phyloP scores from a whole-genome alignment of 2,888 invertebrate species.

The Agrotis exclamationis region DNA sequence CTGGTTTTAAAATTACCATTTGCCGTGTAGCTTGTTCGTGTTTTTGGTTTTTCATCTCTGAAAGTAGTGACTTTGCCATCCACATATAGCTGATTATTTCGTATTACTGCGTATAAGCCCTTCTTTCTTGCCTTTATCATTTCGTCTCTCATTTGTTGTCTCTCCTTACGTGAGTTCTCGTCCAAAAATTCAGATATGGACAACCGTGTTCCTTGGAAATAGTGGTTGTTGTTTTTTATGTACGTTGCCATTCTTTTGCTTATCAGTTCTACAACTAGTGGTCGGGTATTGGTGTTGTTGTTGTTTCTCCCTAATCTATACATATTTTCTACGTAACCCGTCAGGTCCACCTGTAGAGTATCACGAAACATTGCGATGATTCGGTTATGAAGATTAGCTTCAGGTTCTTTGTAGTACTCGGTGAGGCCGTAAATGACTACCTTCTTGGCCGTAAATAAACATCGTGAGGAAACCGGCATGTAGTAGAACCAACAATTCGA shows the following conservation, averaged over 20 bases:
- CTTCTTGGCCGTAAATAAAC: too few species aligned
- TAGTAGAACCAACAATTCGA: too few species aligned
- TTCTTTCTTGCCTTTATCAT: conserved; percentile 11
- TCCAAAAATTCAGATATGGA: conserved; percentile 1
- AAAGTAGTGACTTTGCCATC: too few species aligned
- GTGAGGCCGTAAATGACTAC: not conserved
- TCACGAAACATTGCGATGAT: not conserved
- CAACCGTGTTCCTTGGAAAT: not conserved
- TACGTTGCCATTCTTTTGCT: not conserved
- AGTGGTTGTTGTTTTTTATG: not conserved
- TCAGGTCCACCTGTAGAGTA: not conserved
- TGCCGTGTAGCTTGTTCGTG: too few species aligned
- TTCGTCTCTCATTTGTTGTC: not conserved
- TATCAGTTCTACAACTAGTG: not conserved
- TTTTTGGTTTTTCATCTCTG: too few species aligned
- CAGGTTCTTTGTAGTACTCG: not conserved
- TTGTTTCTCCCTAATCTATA: not conserved
- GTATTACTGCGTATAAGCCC: not conserved
- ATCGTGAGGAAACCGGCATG: too few species aligned
- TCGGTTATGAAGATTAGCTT: not conserved
- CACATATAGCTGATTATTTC: not conserved
- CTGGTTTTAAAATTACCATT: too few species aligned
- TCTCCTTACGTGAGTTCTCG: not conserved
- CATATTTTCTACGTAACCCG: conserved; percentile 1
- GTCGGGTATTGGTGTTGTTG: not conserved